Evolutionary conservation across 2,888 invertebrate species (phyloP).

Genomic region (Teleogryllus oceanicus): DNA sequence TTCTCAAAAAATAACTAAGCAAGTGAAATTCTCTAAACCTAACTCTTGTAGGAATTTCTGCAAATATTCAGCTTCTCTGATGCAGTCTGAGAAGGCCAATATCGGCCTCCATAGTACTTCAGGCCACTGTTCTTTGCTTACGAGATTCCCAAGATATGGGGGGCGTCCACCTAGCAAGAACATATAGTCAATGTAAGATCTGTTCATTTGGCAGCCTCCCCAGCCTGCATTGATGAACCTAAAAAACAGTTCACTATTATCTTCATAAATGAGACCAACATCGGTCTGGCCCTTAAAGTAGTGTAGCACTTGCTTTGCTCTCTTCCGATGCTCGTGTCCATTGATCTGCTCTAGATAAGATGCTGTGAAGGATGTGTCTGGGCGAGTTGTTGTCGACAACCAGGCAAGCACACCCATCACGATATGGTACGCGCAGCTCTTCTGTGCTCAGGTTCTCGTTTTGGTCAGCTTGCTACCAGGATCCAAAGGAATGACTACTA

Average conservation of each 20-base stretch:
- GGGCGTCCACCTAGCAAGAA: slow-evolving; percentile 31
- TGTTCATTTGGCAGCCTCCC: slow-evolving; percentile 37
- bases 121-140: slow-evolving; percentile 35
- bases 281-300: slow-evolving; percentile 41
- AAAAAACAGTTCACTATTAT: slow-evolving; percentile 28
- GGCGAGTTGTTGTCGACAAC: not conserved
- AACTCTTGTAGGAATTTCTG: slow-evolving; percentile 29
- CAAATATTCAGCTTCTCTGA: slow-evolving; percentile 30
- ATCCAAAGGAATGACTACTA: no score
- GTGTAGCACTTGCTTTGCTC: slow-evolving; percentile 41
- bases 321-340: slow-evolving; percentile 39
- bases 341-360: not conserved
- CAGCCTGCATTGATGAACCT: slow-evolving; percentile 40
- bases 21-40: no score
- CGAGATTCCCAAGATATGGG: not conserved
- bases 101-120: slow-evolving; percentile 38
- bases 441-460: no score
- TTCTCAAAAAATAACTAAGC: no score
- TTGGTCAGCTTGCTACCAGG: no score
- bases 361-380: not conserved
- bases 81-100: not conserved
- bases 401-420: no score
- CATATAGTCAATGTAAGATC: slow-evolving; percentile 38
- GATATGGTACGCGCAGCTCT: no score
- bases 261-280: no score